Evolutionary conservation across 2,113 vertebrate genomes (phyloP).

Genomic region (Sceloporus undulatus): DNA sequence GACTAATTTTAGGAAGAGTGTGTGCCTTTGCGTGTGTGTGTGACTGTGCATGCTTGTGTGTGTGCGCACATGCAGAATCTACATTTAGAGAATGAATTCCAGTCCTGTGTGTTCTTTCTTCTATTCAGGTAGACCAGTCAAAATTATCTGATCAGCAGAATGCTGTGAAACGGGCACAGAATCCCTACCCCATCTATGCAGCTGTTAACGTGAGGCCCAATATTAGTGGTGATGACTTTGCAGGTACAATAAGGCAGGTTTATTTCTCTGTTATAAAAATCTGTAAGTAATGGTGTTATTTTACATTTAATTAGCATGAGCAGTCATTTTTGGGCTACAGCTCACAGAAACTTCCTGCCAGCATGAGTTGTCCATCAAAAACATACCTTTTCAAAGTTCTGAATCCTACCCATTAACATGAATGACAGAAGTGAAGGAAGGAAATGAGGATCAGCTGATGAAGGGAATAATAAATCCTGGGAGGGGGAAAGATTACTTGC

Average conservation of each 20-base stretch:
- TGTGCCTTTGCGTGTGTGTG: neutral
- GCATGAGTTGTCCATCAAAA: too few relatives aligned
- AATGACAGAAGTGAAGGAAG: neutral
- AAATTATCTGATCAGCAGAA: slow-evolving; percentile 83
- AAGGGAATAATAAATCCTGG: too few relatives aligned
- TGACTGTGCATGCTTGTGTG: too few relatives aligned
- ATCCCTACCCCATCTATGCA: slow-evolving; percentile 85
- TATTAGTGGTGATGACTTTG: slow-evolving; percentile 74
- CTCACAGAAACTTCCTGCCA: too few relatives aligned
- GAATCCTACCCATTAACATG: neutral
- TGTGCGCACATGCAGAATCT: neutral
- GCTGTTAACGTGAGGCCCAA: slow-evolving; percentile 77
- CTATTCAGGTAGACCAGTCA: slow-evolving; percentile 75
- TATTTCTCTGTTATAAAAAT: slow-evolving; percentile 36
- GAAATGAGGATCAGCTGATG: neutral
- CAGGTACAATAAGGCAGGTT: slow-evolving; percentile 70
- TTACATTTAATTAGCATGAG: neutral
- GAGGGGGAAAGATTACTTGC: neutral
- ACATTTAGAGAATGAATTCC: neutral
- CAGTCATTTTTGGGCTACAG: too few relatives aligned
- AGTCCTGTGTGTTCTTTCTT: slow-evolving; percentile 14
- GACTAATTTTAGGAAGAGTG: neutral
- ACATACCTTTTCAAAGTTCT: too few relatives aligned
- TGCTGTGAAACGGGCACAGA: slow-evolving; percentile 77
- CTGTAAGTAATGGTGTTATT: neutral